A percentile compares a stretch with the other conserved stretches of the same genome.
phyloP scores from a whole-genome alignment of 2,888 invertebrate species.

The Cinara cedri region DNA sequence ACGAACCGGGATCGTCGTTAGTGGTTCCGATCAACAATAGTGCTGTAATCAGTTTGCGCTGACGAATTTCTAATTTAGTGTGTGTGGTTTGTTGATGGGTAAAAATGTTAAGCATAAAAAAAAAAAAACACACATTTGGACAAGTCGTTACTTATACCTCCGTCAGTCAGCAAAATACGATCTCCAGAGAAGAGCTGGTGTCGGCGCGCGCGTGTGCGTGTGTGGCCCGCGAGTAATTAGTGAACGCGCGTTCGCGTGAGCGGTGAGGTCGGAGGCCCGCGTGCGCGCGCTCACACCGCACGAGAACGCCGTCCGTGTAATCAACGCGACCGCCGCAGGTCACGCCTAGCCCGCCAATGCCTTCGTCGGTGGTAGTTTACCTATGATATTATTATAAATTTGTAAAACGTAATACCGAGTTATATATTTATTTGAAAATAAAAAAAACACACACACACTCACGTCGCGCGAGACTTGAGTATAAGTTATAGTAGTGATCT shows the following conservation, averaged over 20 bases:
- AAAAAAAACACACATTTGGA: background rate
- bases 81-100: too few species aligned
- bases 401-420: background rate
- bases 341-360: constrained; percentile 35
- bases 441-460: too few species aligned
- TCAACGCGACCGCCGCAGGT: constrained; percentile 50
- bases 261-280: background rate
- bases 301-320: constrained; percentile 15
- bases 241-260: background rate
- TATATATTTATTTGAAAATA: too few species aligned
- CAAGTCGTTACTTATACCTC: too few species aligned
- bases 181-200: background rate
- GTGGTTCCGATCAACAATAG: too few species aligned
- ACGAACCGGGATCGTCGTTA: too few species aligned
- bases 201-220: constrained; percentile 7
- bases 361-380: constrained; percentile 23
- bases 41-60: too few species aligned
- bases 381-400: background rate
- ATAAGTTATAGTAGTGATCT: background rate
- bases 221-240: constrained; percentile 46
- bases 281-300: background rate
- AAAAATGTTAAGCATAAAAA: too few species aligned
- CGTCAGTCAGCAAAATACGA: background rate
- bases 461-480: too few species aligned
- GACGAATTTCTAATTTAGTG: too few species aligned